phyloP scores from a whole-genome alignment of 2,113 vertebrate species.

The Rana temporaria region DNA sequence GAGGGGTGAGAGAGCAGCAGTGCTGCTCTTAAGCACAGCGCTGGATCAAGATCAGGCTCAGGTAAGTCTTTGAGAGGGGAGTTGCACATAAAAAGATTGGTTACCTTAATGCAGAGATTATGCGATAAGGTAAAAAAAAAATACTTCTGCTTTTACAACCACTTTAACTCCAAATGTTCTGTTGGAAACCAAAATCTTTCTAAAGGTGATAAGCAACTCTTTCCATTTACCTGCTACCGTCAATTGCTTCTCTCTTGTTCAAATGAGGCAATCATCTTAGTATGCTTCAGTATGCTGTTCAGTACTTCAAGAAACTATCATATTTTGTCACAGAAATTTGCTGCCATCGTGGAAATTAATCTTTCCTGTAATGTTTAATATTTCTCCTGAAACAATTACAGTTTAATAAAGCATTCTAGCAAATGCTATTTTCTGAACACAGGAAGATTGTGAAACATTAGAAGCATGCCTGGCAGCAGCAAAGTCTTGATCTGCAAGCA shows the following conservation, averaged over 20 bases:
- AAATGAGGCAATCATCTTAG: slow-evolving; percentile 58
- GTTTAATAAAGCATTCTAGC: slow-evolving; percentile 58
- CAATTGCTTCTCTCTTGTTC: slow-evolving; percentile 52
- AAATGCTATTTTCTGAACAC: slow-evolving; percentile 44
- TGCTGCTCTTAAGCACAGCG: too few species aligned
- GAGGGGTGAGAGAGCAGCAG: too few species aligned
- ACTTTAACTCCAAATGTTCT: too few species aligned
- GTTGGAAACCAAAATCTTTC: background rate
- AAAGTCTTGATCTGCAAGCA: slow-evolving; percentile 58
- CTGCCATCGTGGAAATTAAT: slow-evolving; percentile 53
- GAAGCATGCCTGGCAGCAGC: slow-evolving; percentile 40
- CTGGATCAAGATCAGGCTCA: too few species aligned
- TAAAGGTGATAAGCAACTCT: slow-evolving; percentile 60
- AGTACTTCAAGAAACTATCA: slow-evolving; percentile 58
- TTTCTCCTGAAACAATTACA: slow-evolving; percentile 53
- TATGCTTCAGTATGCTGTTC: slow-evolving; percentile 56
- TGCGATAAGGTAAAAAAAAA: too few species aligned
- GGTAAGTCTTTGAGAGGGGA: too few species aligned
- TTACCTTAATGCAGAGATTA: too few species aligned
- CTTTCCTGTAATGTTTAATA: slow-evolving; percentile 56
- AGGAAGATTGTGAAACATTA: slow-evolving; percentile 48
- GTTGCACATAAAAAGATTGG: too few species aligned
- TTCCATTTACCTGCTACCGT: slow-evolving; percentile 56
- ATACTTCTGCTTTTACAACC: too few species aligned
- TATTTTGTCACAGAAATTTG: slow-evolving; percentile 52